Conservation (phyloP, 2,113 vertebrate genomes). For the Cygnus buccinator region DNA sequence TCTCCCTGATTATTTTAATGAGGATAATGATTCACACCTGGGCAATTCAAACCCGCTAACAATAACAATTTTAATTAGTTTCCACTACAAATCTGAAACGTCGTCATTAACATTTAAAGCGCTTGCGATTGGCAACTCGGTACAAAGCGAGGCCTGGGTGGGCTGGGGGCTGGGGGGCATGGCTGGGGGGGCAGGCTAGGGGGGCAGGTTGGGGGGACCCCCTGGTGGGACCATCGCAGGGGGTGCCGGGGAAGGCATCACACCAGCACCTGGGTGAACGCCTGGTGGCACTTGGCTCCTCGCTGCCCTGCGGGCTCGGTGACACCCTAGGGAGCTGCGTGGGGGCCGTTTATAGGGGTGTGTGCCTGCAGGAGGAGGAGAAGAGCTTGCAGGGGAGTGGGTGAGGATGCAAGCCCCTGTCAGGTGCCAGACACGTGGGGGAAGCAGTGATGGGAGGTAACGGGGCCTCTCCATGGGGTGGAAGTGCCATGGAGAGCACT, state of each 20-base stretch:
- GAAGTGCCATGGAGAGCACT: background rate
- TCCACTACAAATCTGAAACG: conserved; percentile 75
- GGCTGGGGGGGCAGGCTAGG: background rate
- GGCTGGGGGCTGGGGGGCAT: background rate
- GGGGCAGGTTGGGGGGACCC: background rate
- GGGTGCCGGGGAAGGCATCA: rapidly evolving
- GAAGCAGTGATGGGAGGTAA: background rate
- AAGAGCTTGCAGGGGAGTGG: background rate
- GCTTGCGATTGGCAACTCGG: conserved; percentile 34
- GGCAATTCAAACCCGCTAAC: conserved; percentile 74
- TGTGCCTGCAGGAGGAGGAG: background rate
- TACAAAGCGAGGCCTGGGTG: background rate
- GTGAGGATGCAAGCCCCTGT: rapidly evolving
- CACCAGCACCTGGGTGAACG: rapidly evolving
- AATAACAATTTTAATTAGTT: conserved; percentile 80
- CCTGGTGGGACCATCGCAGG: rapidly evolving
- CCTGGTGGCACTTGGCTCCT: background rate
- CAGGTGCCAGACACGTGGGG: no score
- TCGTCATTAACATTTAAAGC: conserved; percentile 73
- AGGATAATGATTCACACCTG: conserved; percentile 82
- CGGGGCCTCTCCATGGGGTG: background rate
- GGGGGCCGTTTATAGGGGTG: background rate
- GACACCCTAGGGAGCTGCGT: background rate
- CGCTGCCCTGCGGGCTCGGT: background rate
- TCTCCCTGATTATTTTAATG: conserved; percentile 79